Percentiles rank a stretch among this genome's conserved stretches.
These are phyloP conservation scores for Hypsibius dujardini DNA, from an alignment of 1,140 invertebrate genomes.

Conservation along the genomic window DNA sequence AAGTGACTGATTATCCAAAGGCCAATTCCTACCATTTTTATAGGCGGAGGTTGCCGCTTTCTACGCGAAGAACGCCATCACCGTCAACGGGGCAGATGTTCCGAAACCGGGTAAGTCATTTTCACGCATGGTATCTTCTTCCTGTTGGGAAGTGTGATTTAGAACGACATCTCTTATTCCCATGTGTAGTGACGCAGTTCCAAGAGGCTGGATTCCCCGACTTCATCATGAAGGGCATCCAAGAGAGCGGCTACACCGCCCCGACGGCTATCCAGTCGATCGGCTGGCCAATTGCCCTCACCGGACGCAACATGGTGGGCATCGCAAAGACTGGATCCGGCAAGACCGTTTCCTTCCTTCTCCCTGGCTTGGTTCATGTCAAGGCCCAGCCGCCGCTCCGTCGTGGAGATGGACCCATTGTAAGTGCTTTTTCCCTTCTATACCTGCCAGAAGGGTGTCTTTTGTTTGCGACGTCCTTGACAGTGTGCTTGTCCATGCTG, in stretches of 20 bases:
- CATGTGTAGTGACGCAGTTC: too few relatives aligned
- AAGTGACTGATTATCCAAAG: too few relatives aligned
- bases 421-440: conserved; percentile 34
- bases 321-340: conserved; percentile 85
- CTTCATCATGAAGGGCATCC: conserved; percentile 43
- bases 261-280: conserved; percentile 56
- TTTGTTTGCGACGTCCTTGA: too few relatives aligned
- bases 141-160: too few relatives aligned
- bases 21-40: conserved; percentile 30
- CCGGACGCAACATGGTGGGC: conserved; percentile 69
- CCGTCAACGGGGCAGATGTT: conserved; percentile 57
- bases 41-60: conserved; percentile 54
- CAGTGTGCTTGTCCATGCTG: conserved; percentile 17
- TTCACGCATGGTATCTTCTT: too few relatives aligned
- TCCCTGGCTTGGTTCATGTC: conserved; percentile 69
- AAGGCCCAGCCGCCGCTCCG: conserved; percentile 63
- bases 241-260: conserved; percentile 20
- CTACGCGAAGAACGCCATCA: conserved; percentile 58
- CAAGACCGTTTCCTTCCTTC: conserved; percentile 56
- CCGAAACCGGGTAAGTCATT: conserved; percentile 47
- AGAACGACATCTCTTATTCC: too few relatives aligned
- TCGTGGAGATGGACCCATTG: conserved; percentile 71
- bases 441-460: too few relatives aligned
- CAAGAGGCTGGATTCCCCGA: conserved; percentile 74
- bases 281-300: conserved; percentile 78